phyloP scores from a whole-genome alignment of 1,140 invertebrate genomes.

The Cotesia vestalis region DNA sequence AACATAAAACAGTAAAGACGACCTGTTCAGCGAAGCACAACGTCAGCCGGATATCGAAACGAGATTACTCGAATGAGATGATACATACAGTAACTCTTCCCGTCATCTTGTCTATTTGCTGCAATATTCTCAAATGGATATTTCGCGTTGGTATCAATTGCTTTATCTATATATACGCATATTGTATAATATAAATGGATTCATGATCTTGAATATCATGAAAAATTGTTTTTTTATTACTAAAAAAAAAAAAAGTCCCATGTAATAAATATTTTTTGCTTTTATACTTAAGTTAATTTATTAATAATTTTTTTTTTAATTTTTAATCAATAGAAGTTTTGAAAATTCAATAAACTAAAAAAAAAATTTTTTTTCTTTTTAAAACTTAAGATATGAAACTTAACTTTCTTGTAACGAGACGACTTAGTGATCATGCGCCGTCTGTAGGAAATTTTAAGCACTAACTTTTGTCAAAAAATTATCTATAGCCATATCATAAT shows the following conservation, averaged over 20 bases:
- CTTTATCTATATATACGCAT: conserved; percentile 21
- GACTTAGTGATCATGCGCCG: too few species aligned
- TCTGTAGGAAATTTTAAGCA: too few species aligned
- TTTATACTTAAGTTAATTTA: background rate
- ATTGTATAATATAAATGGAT: background rate
- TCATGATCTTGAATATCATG: background rate
- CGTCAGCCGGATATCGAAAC: conserved; percentile 36
- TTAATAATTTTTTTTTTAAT: too few species aligned
- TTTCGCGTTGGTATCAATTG: background rate
- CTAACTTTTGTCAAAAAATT: too few species aligned
- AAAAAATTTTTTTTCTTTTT: too few species aligned
- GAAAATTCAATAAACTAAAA: too few species aligned
- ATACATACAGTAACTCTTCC: conserved; percentile 24
- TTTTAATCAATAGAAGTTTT: too few species aligned
- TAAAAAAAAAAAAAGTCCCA: background rate
- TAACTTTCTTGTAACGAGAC: too few species aligned
- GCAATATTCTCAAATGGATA: conserved; percentile 23
- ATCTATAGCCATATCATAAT: too few species aligned
- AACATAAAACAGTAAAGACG: conserved; percentile 34
- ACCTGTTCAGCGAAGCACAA: conserved; percentile 32
- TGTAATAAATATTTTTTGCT: background rate
- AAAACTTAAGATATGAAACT: too few species aligned
- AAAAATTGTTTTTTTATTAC: background rate
- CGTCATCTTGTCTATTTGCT: conserved; percentile 18
- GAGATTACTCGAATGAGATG: conserved; percentile 33